Base-by-base conservation (phyloP, 2,888 invertebrate genomes). In the Athalia circularis region DNA sequence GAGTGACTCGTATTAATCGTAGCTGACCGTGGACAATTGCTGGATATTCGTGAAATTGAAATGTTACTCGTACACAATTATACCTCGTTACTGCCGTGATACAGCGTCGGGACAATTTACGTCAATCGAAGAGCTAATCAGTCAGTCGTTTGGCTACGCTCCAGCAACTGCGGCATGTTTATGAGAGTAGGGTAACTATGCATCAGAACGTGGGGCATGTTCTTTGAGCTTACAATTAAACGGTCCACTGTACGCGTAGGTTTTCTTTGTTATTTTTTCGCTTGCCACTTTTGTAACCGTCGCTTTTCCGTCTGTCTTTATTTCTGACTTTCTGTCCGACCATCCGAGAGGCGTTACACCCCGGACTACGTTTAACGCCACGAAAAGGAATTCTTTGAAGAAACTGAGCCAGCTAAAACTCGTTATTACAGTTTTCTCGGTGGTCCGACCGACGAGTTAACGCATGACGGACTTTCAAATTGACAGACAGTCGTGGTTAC, bases 341-440 rank as follows among this genome's bases (percentile, higher is more conserved):
- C 43, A 54, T 52, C 9, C 29, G n/a, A 52, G 54, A 70, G 57
- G 70, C 57, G 70, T 43, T 43, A 70, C 45, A 54, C 70, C 70
- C n/a, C 43, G 54, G 57, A 45, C 45, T 52, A 6, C 57, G 45
- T 70, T 70, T 70, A 70, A 70, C 70, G 54, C 70, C 57, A 54
- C 54, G 70, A 70, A 57, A 57, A 70, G 70, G 54, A 70, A 70
- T 54, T 70, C 70, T 54, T 43, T 54, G 6, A 8, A 57, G 45
- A 54, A 43, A 54, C 48, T 11, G 15, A 11, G 45, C 8, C 70
- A 29, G 70, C 15, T 70, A 57, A 70, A 70, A 70, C 43, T 54
- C 50, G 57, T 70, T 70, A 70, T 54, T 70, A 54, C 54, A 45
- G 70, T 57, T 57, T 70, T 54, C 43, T 6, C 29, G 54, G 57